Evolutionary conservation across 2,113 vertebrate genomes (phyloP).

Genomic region (Anguilla rostrata): DNA sequence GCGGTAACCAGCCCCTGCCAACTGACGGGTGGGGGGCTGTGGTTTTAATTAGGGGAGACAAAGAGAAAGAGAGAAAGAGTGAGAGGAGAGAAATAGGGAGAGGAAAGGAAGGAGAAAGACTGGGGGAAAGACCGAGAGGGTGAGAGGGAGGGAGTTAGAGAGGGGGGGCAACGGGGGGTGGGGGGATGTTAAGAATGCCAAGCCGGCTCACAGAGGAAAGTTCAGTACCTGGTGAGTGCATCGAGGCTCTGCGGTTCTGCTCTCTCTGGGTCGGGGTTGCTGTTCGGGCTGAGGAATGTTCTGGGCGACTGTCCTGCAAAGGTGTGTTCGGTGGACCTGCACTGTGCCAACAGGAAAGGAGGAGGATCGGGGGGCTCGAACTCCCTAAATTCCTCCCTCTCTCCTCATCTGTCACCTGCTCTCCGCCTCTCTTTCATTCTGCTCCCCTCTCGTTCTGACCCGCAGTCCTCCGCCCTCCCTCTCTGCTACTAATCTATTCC

Average conservation of each 20-base stretch:
- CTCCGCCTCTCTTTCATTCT: constrained; percentile 10
- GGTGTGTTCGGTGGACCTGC: not conserved
- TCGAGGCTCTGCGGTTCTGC: not conserved
- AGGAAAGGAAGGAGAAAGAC: constrained; percentile 21
- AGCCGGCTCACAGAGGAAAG: not conserved
- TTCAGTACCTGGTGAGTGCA: not conserved
- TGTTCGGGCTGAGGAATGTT: not conserved
- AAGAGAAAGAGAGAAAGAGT: constrained; percentile 39
- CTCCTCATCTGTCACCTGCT: constrained; percentile 47
- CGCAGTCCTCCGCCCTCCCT: constrained; percentile 43
- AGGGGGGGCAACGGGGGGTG: constrained; percentile 24
- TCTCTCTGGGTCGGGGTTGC: not conserved
- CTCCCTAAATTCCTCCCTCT: constrained; percentile 26
- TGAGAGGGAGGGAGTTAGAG: constrained; percentile 29
- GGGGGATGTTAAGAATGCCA: not conserved
- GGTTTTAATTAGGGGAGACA: constrained; percentile 28
- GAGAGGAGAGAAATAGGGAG: constrained; percentile 6
- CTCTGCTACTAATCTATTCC: constrained; percentile 72
- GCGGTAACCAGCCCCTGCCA: constrained; percentile 49
- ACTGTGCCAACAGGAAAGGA: not conserved
- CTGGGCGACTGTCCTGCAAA: not conserved
- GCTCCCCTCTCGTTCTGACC: constrained; percentile 43
- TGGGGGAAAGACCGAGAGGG: constrained; percentile 42
- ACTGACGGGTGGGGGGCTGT: constrained; percentile 25
- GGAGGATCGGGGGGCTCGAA: not conserved